Base-by-base conservation (phyloP, 2,113 vertebrate genomes). In the Bujurquina vittata region DNA sequence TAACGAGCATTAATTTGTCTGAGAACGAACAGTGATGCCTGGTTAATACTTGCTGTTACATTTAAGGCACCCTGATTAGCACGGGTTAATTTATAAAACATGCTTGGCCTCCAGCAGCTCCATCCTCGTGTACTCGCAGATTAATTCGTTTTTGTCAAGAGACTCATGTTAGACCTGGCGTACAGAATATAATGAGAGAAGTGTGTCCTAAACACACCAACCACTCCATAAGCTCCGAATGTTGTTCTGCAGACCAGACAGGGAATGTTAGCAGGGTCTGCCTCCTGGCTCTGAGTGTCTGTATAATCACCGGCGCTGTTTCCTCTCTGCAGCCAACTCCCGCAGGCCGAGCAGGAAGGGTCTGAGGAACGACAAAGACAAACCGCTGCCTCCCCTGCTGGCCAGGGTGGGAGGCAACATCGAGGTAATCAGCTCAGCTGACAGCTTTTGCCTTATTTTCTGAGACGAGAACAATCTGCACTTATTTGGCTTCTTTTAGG, bases 391-490 rank as follows among this genome's bases (percentile, higher is more conserved):
- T 91, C 98, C 98, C 87, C 96, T 99, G 92, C 96, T 99, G 95
- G 98, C 98, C 93, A 98, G 98, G 82, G 98, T 99, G 77, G 97
- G 98, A 90, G 98, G 98, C 80, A 99, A 99, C 94, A 99, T 99
- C 29, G 98, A 99, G 96, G 98, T 99, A 57, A 85, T 89, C 22
- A 1, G 12, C 67, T 12, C 9, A 2, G 8, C 26, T 18, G 3
- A 5, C 6, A 7, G 3, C 4, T 31, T 20, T 46, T 15, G 12
- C 43, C 12, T 46, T 46, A 15, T 46, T 46, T 12, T 15, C 46
- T 18, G 17, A 52, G 18, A 52, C 2, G 2, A 14, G 1, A 49
- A 49, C 12, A 4, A 49, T 61, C 46, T 49, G 46, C 46, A 49
- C 14, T 14, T 17, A 49, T 6, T 49, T 49, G 46, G 46, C 14